Percentiles rank a stretch among this genome's conserved stretches.
phyloP scores from a whole-genome alignment of 2,797 vertebrate species.

The Gephyroberyx darwinii region DNA sequence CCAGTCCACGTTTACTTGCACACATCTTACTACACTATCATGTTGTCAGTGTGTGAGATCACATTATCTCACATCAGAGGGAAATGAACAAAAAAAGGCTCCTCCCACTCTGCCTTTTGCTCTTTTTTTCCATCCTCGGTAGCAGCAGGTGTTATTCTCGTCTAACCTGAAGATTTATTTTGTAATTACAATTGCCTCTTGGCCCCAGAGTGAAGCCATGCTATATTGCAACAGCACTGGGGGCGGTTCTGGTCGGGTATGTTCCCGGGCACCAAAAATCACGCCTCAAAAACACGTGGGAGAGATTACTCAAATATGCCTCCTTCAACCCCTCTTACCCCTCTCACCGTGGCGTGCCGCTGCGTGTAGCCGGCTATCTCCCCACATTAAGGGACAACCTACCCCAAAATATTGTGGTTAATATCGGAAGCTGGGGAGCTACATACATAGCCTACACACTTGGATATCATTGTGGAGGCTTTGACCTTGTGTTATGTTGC shows the following conservation, averaged over 20 bases:
- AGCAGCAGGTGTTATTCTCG: conserved; percentile 85
- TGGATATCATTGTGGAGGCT: conserved; percentile 55
- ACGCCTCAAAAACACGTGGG: conserved; percentile 83
- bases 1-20: conserved; percentile 16
- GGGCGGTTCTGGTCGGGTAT: conserved; percentile 54
- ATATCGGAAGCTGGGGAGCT: conserved; percentile 36
- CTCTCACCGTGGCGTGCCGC: conserved; percentile 32
- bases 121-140: conserved; percentile 34
- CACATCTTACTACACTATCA: conserved; percentile 43
- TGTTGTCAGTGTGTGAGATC: conserved; percentile 59
- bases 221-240: conserved; percentile 40
- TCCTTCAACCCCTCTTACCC: conserved; percentile 60
- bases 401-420: conserved; percentile 10
- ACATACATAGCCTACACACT: conserved; percentile 42
- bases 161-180: conserved; percentile 73
- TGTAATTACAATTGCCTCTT: conserved; percentile 71
- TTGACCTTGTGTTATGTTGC: conserved; percentile 83
- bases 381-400: conserved; percentile 9
- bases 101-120: conserved; percentile 42
- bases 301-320: conserved; percentile 77
- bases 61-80: conserved; percentile 75
- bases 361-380: conserved; percentile 42
- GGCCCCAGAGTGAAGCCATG: conserved; percentile 57
- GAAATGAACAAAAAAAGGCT: conserved; percentile 62
- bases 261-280: conserved; percentile 69